phyloP scores from a whole-genome alignment of 2,888 invertebrate genomes.

The Calameuta idolon region DNA sequence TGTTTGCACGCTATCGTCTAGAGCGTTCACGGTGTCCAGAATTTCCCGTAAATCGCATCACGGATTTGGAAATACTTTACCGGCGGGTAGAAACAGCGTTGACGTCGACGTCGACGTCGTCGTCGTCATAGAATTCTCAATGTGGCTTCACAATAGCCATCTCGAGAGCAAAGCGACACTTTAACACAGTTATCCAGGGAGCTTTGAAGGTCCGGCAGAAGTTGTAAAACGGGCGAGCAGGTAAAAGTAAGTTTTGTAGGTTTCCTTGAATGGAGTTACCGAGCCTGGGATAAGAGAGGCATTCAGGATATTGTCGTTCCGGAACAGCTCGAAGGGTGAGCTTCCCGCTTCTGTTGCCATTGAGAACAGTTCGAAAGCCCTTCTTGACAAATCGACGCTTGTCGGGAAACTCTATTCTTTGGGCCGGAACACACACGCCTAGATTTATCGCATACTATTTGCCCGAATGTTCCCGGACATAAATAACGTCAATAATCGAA shows the following conservation, averaged over 20 bases:
- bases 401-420: slow-evolving; percentile 61
- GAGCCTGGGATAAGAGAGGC: slow-evolving; percentile 46
- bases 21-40: neutral
- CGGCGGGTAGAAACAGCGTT: neutral
- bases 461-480: slow-evolving; percentile 50
- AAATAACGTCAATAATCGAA: slow-evolving; percentile 60
- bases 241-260: slow-evolving; percentile 62
- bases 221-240: slow-evolving; percentile 37
- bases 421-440: slow-evolving; percentile 41
- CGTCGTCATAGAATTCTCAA: neutral
- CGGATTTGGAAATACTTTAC: neutral
- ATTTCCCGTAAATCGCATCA: neutral
- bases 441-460: slow-evolving; percentile 60
- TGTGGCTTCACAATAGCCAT: neutral
- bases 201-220: slow-evolving; percentile 45
- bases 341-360: slow-evolving; percentile 64
- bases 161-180: slow-evolving; percentile 14
- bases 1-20: neutral
- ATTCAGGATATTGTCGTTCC: slow-evolving; percentile 58
- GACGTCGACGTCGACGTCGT: neutral
- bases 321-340: slow-evolving; percentile 55
- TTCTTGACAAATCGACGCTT: slow-evolving; percentile 65
- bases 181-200: slow-evolving; percentile 57
- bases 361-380: slow-evolving; percentile 62
- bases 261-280: slow-evolving; percentile 43